Percentiles rank a stretch among this genome's conserved stretches.
Evolutionary conservation across 1,140 invertebrate species (phyloP).

Genomic region (Drosophila bipectinata): DNA sequence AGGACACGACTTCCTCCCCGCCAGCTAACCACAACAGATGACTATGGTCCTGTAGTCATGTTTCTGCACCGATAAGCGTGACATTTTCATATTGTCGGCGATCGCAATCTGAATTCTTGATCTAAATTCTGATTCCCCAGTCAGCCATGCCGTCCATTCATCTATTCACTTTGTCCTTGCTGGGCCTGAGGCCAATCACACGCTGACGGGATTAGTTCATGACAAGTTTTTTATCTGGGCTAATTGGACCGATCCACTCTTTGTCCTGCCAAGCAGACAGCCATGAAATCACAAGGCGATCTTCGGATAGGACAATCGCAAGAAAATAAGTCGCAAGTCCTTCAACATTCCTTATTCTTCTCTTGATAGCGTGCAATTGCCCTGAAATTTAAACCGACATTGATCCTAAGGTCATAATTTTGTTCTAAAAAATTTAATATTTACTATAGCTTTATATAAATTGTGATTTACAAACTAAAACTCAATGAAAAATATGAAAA

Average conservation of each 20-base stretch:
- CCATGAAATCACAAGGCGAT: constrained; percentile 64
- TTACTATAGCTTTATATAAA: no score
- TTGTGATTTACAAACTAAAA: no score
- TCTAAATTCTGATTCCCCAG: constrained; percentile 22
- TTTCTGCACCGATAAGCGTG: constrained; percentile 71
- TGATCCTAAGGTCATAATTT: constrained; percentile 5
- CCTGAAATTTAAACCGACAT: constrained; percentile 67
- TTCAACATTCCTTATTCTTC: constrained; percentile 27
- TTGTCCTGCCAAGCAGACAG: constrained; percentile 36
- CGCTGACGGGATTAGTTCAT: constrained; percentile 71
- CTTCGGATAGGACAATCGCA: constrained; percentile 23
- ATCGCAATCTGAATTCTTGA: constrained; percentile 55
- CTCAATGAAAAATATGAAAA: no score
- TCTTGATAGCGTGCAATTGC: constrained; percentile 54
- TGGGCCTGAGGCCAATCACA: constrained; percentile 69
- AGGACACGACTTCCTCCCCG: constrained; percentile 56
- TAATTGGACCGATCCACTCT: constrained; percentile 64
- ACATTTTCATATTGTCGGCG: constrained; percentile 77
- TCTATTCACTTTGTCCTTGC: constrained; percentile 26
- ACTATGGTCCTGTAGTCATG: constrained; percentile 17
- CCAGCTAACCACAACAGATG: constrained; percentile 65
- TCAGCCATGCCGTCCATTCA: constrained; percentile 29
- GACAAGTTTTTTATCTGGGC: constrained; percentile 59
- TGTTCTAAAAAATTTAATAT: not conserved
- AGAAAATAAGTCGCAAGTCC: constrained; percentile 11